Base-by-base conservation (phyloP, 2,888 invertebrate species). In the Lathronympha strigana region DNA sequence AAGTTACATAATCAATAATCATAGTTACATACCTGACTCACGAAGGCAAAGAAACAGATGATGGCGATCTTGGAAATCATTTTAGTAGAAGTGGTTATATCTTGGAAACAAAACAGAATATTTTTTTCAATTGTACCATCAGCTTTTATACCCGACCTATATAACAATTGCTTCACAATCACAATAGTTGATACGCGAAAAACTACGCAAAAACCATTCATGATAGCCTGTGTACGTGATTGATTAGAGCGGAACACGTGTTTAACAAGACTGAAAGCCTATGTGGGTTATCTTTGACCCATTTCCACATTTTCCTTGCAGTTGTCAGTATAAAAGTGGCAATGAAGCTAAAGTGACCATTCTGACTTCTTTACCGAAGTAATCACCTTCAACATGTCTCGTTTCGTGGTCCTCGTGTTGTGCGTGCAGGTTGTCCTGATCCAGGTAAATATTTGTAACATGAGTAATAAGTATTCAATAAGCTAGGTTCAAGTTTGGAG, bases 11-110 rank as follows among this genome's bases (percentile, higher is more conserved):
- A 43, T n/a, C n/a, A n/a, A n/a, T n/a, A n/a, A n/a, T n/a, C n/a
- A n/a, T n/a, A n/a, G n/a, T 38, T n/a, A 11, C 11, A 15, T 57
- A 63, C 57, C 63, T 57, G 50, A 13, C 31, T 40, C 31, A 63
- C 15, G 31, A 63, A 23, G 23, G 50, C 61, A n/a, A 47, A 38
- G 5, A 23, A 38, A 17, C 57, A 57, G 40, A 55, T 8, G 53
- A 54, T 45, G 17, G 38, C 6, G 13, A 15, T 19, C 38, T 38
- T 49, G 15, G 47, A 61, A 33, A 31, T 19, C 47, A 61, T 50
- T 23, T 38, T 60, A 9, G 23, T 15, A 33, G 15, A 43, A 17
- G 5, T 38, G n/a, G 5, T 25, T 40, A 31, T 40, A 23, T n/a
- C 21, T 21, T 17, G 38, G 17, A 13, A 28, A 28, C 28, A 28